Evolutionary conservation across 1,140 invertebrate genomes (phyloP).

Genomic region (Calliopsis andreniformis): DNA sequence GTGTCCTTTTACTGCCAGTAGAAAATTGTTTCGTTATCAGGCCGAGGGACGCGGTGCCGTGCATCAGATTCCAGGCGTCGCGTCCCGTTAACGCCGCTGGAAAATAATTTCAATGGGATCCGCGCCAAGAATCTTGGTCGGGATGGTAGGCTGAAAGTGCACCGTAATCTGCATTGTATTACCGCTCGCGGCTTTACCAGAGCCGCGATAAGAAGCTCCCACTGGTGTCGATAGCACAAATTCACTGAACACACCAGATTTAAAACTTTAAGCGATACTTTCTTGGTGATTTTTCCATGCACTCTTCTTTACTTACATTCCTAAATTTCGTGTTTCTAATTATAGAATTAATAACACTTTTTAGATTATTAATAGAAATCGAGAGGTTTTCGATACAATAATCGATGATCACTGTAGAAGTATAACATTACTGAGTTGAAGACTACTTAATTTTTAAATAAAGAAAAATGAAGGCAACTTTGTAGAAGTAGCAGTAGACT

Average conservation of each 20-base stretch:
- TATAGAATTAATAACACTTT: too few species aligned
- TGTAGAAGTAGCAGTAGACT: too few species aligned
- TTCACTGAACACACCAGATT: slow-evolving; percentile 24
- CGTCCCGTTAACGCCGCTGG: slow-evolving; percentile 12
- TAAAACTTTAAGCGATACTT: too few species aligned
- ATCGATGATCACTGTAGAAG: too few species aligned
- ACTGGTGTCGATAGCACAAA: slow-evolving; percentile 47
- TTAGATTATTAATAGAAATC: too few species aligned
- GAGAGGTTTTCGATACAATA: too few species aligned
- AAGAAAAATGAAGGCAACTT: too few species aligned
- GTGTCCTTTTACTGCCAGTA: background rate
- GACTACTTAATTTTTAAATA: too few species aligned
- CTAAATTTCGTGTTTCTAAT: too few species aligned
- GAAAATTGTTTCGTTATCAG: slow-evolving; percentile 42
- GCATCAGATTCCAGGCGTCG: slow-evolving; percentile 23
- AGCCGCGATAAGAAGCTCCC: slow-evolving; percentile 45
- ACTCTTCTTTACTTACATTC: too few species aligned
- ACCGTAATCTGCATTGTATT: slow-evolving; percentile 39
- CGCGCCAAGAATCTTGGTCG: slow-evolving; percentile 25
- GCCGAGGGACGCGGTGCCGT: background rate
- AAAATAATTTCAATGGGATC: slow-evolving; percentile 45
- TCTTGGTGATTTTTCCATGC: too few species aligned
- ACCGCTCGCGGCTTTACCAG: slow-evolving; percentile 14
- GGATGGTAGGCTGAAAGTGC: slow-evolving; percentile 17
- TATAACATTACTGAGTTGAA: too few species aligned